Base-by-base conservation (phyloP, 2,888 invertebrate genomes). In the Pardosa pseudoannulata region DNA sequence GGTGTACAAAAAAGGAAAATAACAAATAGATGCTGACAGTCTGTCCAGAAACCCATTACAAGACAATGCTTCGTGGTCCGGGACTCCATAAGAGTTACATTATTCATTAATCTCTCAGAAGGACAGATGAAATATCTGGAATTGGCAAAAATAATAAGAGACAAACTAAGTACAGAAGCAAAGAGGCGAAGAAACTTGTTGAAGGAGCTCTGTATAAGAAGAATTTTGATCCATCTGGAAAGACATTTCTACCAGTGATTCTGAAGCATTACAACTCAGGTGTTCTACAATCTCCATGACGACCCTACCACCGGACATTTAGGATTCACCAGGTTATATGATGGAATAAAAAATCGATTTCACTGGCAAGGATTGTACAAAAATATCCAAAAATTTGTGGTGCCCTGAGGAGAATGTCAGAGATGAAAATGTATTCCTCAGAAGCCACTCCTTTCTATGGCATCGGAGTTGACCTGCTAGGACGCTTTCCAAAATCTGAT, bases 221-320 rank as follows among this genome's bases (percentile, higher is more conserved):
- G 41, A 73, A 65, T 36, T 65, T 46, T 46, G 36, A 67, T 32
- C 73, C 46, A 1, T 16, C 3, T 19, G 65, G 46, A 3, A 27
- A 64, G 9, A 50, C 39, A 11, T 28, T 28, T 31, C 29, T 73
- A 9, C 74, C 39, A 27, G 46, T 74, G 9, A 13, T 73, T 11
- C 74, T 29, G 0, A 72, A 65, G 28, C 68, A 56, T 36, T 46
- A 64, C 28, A 27, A 32, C 1, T 0, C 11, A 0, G 67, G 67
- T 2, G 56, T 74, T 11, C 31, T 80, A 16, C 19, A 29, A 23
- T 16, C 19, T 65, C 28, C 67, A 67, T n/a, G 88, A 89, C 74
- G 76, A 76, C 13, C 76, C 88, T 0, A 67, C 79, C 0, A 32
- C 79, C 11, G 88, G 87, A 32, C 88, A 88, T 62, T 74, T 74